Percentiles rank a stretch among this genome's conserved stretches.
Evolutionary conservation across 2,797 vertebrate species (phyloP).

Genomic region (Limnodromus scolopaceus): DNA sequence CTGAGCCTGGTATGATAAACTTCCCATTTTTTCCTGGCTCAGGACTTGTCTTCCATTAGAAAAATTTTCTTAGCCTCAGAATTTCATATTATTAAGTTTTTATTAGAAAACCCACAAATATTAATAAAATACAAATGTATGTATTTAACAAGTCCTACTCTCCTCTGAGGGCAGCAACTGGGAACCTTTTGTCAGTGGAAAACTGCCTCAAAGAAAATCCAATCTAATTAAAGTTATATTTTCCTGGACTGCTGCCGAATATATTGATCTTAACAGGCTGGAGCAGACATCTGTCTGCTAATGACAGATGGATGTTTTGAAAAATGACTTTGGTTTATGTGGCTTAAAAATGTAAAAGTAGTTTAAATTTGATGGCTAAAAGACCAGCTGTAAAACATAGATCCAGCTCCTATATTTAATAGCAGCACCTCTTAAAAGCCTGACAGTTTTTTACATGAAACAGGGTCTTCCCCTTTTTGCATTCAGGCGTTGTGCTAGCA

Average conservation of each 20-base stretch:
- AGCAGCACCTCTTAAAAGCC: background rate
- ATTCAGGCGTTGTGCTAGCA: background rate
- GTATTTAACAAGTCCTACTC: background rate
- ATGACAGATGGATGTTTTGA: background rate
- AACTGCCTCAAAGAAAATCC: constrained; percentile 69
- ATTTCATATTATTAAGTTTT: background rate
- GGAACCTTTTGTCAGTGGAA: constrained; percentile 48
- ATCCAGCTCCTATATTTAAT: background rate
- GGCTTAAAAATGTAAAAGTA: background rate
- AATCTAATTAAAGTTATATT: constrained; percentile 63
- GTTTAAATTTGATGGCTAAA: background rate
- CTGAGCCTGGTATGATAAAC: background rate
- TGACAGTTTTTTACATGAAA: background rate
- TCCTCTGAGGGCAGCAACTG: background rate
- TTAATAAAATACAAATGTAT: background rate
- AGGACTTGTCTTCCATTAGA: background rate
- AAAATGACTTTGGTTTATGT: background rate
- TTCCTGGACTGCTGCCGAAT: constrained; percentile 64
- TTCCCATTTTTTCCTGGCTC: background rate
- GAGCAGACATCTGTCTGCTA: constrained; percentile 10
- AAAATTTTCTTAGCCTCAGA: background rate
- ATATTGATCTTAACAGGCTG: constrained; percentile 34
- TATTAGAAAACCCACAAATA: background rate
- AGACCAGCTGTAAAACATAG: background rate
- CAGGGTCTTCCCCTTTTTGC: fast-evolving